Conservation (phyloP, 2,113 vertebrate species). For the Sialia sialis region DNA sequence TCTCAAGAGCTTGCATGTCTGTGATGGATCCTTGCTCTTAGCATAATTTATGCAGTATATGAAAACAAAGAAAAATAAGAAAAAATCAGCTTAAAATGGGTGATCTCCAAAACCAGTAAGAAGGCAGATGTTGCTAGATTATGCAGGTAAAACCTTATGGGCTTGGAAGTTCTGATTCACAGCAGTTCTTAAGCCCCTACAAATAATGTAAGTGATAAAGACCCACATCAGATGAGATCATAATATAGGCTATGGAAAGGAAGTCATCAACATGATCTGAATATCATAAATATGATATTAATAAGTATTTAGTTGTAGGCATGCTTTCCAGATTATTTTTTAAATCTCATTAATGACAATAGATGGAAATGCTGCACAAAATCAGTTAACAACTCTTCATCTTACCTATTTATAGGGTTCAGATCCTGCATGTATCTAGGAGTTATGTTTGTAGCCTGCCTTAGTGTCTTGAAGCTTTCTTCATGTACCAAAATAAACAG, state of each 20-base stretch:
- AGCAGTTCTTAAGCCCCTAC: background rate
- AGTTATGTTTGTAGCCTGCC: background rate
- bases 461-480: background rate
- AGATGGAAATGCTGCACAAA: background rate
- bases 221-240: background rate
- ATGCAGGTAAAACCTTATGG: background rate
- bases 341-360: background rate
- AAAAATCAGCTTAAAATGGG: background rate
- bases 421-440: background rate
- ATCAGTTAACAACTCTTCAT: background rate
- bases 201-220: background rate
- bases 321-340: background rate
- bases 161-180: background rate
- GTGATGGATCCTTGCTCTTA: background rate
- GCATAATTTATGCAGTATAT: background rate
- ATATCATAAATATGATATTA: background rate
- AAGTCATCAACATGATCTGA: background rate
- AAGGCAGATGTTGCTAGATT: background rate
- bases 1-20: background rate
- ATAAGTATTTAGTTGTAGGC: background rate
- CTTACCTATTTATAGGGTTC: background rate
- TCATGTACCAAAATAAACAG: background rate
- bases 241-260: background rate
- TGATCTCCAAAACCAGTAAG: background rate
- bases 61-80: background rate